Evolutionary conservation across 2,888 invertebrate species (phyloP).

Genomic region (Pristionchus mayeri): DNA sequence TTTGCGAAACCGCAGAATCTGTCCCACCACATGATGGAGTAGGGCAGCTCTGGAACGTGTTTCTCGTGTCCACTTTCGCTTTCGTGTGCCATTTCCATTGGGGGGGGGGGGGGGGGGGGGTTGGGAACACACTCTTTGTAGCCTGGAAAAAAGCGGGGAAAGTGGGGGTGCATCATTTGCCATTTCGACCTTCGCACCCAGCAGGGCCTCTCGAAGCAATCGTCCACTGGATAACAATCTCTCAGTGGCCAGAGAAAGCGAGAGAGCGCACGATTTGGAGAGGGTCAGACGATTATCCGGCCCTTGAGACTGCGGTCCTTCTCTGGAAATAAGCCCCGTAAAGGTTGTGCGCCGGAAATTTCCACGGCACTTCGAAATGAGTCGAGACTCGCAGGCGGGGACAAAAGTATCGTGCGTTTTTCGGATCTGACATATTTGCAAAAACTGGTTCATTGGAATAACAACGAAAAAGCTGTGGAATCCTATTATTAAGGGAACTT

Average conservation of each 20-base stretch:
- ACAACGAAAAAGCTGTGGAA: too few species aligned
- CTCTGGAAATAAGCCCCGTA: background rate
- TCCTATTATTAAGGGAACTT: too few species aligned
- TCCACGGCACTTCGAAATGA: background rate
- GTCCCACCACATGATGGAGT: too few species aligned
- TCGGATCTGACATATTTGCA: background rate
- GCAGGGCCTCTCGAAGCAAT: background rate
- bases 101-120: too few species aligned
- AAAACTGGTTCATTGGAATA: background rate
- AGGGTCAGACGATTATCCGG: background rate
- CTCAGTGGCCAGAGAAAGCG: background rate
- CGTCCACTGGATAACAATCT: background rate
- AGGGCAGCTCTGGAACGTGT: too few species aligned
- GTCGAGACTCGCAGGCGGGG: background rate
- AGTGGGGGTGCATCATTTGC: background rate
- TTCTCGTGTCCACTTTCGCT: background rate
- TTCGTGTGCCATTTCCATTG: background rate
- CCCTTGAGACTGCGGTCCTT: background rate
- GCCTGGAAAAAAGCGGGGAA: background rate
- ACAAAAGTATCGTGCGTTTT: background rate
- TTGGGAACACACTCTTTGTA: too few species aligned
- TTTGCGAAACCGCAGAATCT: too few species aligned
- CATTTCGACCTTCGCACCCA: slow-evolving; percentile 12
- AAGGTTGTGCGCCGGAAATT: too few species aligned
- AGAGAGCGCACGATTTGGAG: background rate